Evolutionary conservation across 2,797 vertebrate species (phyloP).

Genomic region (Parauchenoglanis punctatus): DNA sequence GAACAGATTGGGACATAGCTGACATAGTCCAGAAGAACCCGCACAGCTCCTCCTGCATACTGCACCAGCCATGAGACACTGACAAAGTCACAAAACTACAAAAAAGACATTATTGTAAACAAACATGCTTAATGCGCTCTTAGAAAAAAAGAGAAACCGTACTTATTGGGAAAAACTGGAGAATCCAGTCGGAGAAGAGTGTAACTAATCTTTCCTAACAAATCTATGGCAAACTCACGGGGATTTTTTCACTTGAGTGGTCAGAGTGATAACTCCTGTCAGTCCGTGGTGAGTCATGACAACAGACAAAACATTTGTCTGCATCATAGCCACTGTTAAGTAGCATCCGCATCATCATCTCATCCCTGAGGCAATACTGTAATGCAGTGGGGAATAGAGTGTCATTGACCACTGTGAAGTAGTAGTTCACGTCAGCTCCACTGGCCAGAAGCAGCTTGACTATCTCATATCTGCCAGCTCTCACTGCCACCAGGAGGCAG

Average conservation of each 20-base stretch:
- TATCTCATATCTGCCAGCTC: constrained; percentile 80
- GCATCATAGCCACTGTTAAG: constrained; percentile 83
- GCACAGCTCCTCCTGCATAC: constrained; percentile 75
- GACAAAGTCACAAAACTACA: constrained; percentile 87
- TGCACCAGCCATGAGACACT: constrained; percentile 80
- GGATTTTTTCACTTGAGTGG: constrained; percentile 54
- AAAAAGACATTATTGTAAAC: constrained; percentile 33
- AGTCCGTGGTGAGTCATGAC: constrained; percentile 73
- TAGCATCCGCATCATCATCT: constrained; percentile 86
- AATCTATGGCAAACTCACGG: constrained; percentile 60
- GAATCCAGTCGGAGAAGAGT: neutral
- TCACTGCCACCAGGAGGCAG: constrained; percentile 85
- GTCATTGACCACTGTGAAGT: constrained; percentile 83
- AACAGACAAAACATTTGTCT: constrained; percentile 82
- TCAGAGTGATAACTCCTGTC: constrained; percentile 34
- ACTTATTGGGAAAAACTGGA: neutral
- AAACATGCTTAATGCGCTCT: neutral
- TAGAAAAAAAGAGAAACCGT: neutral
- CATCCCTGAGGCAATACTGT: constrained; percentile 87
- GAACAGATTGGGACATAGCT: constrained; percentile 80
- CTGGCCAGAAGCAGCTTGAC: constrained; percentile 80
- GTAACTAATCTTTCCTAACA: neutral
- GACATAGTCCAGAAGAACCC: constrained; percentile 81
- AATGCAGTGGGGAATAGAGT: constrained; percentile 86
- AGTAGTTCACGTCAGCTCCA: constrained; percentile 85